phyloP scores from a whole-genome alignment of 1,140 invertebrate genomes.

The Diploscapter pachys region DNA sequence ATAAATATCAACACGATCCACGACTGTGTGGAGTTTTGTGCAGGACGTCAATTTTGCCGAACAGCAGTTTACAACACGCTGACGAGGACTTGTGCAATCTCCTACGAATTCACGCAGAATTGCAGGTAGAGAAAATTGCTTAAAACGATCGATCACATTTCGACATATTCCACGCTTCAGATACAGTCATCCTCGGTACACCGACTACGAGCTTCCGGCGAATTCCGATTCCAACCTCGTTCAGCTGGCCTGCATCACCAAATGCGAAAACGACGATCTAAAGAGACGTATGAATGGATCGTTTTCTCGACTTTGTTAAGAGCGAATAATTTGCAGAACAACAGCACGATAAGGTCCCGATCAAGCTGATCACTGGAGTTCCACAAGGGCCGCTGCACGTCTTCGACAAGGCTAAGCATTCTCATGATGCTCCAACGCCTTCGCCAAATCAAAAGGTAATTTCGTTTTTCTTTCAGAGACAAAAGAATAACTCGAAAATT shows the following conservation, averaged over 20 bases:
- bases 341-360: no score
- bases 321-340: no score
- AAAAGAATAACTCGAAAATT: no score
- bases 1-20: slow-evolving; percentile 26
- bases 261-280: slow-evolving; percentile 3
- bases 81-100: slow-evolving; percentile 35
- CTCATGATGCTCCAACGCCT: no score
- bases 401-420: no score
- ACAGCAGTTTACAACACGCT: slow-evolving; percentile 37
- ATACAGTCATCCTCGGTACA: slow-evolving; percentile 18
- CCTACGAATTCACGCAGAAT: slow-evolving; percentile 37
- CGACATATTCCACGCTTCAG: neutral
- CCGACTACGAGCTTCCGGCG: slow-evolving; percentile 6
- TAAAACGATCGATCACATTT: neutral
- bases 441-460: no score
- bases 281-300: no score
- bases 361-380: no score
- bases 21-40: slow-evolving; percentile 36
- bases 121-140: slow-evolving; percentile 13
- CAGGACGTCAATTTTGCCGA: slow-evolving; percentile 36
- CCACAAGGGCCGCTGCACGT: no score
- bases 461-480: no score
- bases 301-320: no score
- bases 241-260: slow-evolving; percentile 21
- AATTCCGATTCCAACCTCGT: slow-evolving; percentile 23